These are phyloP conservation scores for Vulpes vulpes DNA, from an alignment of 2,113 vertebrate genomes.

Conservation along the genomic window DNA sequence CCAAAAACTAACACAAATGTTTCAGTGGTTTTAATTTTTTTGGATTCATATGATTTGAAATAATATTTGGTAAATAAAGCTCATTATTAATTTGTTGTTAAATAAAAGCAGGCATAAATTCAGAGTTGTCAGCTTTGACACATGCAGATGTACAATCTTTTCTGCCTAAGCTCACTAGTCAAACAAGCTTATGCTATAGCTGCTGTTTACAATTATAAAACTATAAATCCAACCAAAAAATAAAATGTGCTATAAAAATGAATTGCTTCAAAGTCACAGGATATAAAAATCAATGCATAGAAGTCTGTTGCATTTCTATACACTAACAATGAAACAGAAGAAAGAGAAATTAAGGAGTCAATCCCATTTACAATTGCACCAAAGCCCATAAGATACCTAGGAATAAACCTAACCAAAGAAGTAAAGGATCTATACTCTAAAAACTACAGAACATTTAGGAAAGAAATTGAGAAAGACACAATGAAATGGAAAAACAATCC, in stretches of 20 bases:
- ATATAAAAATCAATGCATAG: neutral
- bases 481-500: too few species aligned
- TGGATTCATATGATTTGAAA: neutral
- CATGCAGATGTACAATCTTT: neutral
- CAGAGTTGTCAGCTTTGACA: neutral
- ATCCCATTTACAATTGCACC: neutral
- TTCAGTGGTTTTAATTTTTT: neutral
- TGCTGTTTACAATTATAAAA: neutral
- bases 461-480: too few species aligned
- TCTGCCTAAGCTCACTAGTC: neutral
- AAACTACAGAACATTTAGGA: too few species aligned
- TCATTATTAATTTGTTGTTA: neutral
- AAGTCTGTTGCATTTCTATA: neutral
- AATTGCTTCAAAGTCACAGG: neutral
- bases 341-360: neutral
- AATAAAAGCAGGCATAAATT: neutral
- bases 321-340: neutral
- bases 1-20: neutral
- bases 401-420: too few species aligned
- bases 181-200: neutral
- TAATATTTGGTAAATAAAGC: neutral
- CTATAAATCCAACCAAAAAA: neutral
- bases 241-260: neutral
- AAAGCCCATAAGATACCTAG: too few species aligned
- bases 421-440: too few species aligned